Evolutionary conservation across 2,113 vertebrate species (phyloP).

Genomic region (Uria lomvia): DNA sequence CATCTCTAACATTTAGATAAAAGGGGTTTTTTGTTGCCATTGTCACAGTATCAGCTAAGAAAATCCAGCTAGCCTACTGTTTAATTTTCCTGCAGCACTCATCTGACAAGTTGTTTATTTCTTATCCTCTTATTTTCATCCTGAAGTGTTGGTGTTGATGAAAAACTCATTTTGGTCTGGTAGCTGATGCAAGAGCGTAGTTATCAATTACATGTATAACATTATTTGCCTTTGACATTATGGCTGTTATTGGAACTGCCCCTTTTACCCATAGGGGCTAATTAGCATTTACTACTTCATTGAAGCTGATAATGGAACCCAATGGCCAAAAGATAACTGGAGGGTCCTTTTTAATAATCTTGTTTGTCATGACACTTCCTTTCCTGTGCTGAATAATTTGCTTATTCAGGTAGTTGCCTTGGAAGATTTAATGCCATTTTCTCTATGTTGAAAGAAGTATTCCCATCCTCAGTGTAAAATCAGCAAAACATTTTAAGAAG

Average conservation of each 20-base stretch:
- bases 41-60: background rate
- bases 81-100: background rate
- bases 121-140: constrained; percentile 18
- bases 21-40: background rate
- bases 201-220: background rate
- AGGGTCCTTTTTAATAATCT: constrained; percentile 19
- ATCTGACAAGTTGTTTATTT: background rate
- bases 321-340: background rate
- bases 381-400: background rate
- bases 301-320: constrained; percentile 10
- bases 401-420: background rate
- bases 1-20: background rate
- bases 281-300: constrained; percentile 34
- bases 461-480: background rate
- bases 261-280: background rate
- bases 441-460: background rate
- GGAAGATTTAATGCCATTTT: background rate
- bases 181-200: background rate
- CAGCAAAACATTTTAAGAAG: background rate
- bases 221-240: background rate
- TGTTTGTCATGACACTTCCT: background rate
- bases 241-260: background rate
- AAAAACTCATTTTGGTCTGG: background rate
- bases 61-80: background rate
- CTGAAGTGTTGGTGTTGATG: background rate